Base-by-base conservation (phyloP, 2,888 invertebrate genomes). In the Didymodactylos carnosus region DNA sequence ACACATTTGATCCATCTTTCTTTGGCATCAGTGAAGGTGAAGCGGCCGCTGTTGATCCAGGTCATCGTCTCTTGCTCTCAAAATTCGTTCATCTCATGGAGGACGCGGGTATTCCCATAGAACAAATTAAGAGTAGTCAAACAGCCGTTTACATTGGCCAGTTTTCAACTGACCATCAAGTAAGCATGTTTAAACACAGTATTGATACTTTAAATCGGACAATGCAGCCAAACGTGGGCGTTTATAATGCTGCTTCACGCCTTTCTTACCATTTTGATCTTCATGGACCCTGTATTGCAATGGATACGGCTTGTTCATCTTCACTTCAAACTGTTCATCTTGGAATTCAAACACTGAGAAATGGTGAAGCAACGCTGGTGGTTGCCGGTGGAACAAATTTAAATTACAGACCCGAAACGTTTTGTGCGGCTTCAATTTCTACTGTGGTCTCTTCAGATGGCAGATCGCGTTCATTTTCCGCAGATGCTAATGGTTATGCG, bases 281-380 rank as follows among this genome's bases (percentile, higher is more conserved):
- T 6, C 76, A 76, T 6, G 80, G 80, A 11, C 78, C 79, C 1
- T 75, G 78, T 39, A 62, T 79, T 69, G 73, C 77, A 1, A 53
- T 80, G 5, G 79, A 80, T 72, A 79, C 79, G 0, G 80, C 80
- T 19, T 79, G 80, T 71, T 79, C 79, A 0, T 78, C 79, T 14
- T 76, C 77, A 2, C 51, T 78, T 39, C 76, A 78, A 3, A 77
- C 79, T 8, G 75, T 79, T 13, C 77, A 79, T 40, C 23, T 79
- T 75, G 82, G 80, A 8, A 71, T 78, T 7, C 78, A 80, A 69
- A 76, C 76, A 27, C n/a, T 79, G 16, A 53, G 75, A 16, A 27
- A 76, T 73, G 78, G 78, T 78, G 75, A 71, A 41, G 29, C 43
- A 41, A 46, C 41, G 41, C 25, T 71, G 29, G 43, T 46, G 25